Conservation (phyloP, 2,888 invertebrate species). For the Macropis europaea region DNA sequence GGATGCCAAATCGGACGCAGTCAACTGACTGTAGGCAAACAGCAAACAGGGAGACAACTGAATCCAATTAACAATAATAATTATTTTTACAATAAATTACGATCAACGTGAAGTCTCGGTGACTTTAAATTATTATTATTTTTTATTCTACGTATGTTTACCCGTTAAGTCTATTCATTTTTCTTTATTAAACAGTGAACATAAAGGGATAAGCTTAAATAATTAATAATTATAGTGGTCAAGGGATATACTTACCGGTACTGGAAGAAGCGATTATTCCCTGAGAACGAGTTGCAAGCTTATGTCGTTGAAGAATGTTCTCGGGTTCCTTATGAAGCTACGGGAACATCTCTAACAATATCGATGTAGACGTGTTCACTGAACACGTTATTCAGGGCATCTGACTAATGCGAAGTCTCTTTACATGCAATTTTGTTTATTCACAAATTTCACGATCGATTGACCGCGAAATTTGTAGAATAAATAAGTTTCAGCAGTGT, state of each 20-base stretch:
- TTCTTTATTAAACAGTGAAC: not conserved
- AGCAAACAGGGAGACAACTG: too few species aligned
- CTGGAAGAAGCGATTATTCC: constrained; percentile 41
- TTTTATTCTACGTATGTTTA: not conserved
- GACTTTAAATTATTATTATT: constrained; percentile 3
- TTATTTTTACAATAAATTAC: too few species aligned
- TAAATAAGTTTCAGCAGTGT: not conserved
- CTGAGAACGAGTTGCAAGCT: constrained; percentile 61
- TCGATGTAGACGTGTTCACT: constrained; percentile 72
- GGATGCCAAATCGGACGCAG: too few species aligned
- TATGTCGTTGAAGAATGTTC: constrained; percentile 61
- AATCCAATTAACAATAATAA: too few species aligned
- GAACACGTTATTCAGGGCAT: constrained; percentile 64
- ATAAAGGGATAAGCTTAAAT: too few species aligned
- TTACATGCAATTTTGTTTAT: not conserved
- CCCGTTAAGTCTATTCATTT: not conserved
- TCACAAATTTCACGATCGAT: not conserved
- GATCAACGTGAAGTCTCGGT: not conserved
- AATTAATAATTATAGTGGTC: not conserved
- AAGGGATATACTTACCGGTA: constrained; percentile 37
- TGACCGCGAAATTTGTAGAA: not conserved
- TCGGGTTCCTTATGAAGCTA: constrained; percentile 64
- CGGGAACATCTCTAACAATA: constrained; percentile 57
- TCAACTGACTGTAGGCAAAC: too few species aligned
- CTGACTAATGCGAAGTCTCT: constrained; percentile 54